Evolutionary conservation across 2,113 vertebrate genomes (phyloP).

Genomic region (Triplophysa dalaica): DNA sequence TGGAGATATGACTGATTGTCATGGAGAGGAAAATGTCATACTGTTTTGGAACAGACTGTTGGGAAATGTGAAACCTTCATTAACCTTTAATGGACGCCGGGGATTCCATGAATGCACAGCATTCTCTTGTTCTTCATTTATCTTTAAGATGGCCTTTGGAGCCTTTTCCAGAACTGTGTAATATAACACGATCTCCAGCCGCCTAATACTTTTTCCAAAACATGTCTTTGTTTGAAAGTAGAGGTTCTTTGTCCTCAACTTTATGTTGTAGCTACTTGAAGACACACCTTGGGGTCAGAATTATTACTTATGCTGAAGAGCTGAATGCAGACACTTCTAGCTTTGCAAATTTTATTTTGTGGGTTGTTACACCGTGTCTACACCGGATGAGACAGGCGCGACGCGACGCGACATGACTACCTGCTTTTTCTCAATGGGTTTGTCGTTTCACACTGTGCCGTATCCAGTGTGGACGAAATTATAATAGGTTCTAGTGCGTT

Average conservation of each 20-base stretch:
- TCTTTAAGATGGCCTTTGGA: constrained; percentile 56
- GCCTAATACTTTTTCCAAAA: constrained; percentile 44
- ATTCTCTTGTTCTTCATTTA: constrained; percentile 53
- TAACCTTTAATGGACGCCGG: constrained; percentile 59
- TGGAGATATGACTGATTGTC: constrained; percentile 39
- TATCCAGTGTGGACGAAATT: too few species aligned
- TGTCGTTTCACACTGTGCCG: too few species aligned
- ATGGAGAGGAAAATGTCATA: constrained; percentile 40
- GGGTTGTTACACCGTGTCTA: too few species aligned
- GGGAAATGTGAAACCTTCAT: constrained; percentile 60
- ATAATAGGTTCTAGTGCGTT: too few species aligned
- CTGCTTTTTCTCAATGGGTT: too few species aligned
- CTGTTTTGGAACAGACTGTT: constrained; percentile 55
- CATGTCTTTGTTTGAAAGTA: constrained; percentile 24
- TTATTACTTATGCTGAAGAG: not conserved
- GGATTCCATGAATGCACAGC: constrained; percentile 51
- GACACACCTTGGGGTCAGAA: not conserved
- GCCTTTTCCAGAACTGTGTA: constrained; percentile 56
- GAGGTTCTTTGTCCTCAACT: not conserved
- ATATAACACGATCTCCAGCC: constrained; percentile 42
- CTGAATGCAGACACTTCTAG: too few species aligned
- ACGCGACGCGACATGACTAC: too few species aligned
- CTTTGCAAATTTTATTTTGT: too few species aligned
- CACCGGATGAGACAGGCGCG: too few species aligned
- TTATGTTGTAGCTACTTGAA: not conserved